Evolutionary conservation across 2,113 vertebrate species (phyloP).

Genomic region (Phoxinus phoxinus): DNA sequence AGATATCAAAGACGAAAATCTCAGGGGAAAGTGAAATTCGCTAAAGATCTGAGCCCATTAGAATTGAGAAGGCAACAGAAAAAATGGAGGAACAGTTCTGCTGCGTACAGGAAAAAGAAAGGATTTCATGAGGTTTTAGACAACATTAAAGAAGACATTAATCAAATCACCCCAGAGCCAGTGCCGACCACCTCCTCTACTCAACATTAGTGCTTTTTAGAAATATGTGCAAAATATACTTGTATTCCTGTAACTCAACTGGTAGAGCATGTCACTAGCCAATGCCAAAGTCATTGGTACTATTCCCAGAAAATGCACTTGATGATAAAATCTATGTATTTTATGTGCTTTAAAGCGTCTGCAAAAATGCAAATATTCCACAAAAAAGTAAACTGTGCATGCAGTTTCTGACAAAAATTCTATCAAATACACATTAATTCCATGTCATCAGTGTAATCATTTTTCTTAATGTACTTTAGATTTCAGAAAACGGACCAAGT

Average conservation of each 20-base stretch:
- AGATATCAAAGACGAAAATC: constrained; percentile 46
- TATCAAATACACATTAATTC: background rate
- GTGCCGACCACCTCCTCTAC: background rate
- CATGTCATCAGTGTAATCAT: background rate
- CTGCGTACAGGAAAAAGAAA: constrained; percentile 25
- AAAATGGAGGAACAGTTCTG: constrained; percentile 32
- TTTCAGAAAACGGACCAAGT: background rate
- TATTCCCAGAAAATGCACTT: background rate
- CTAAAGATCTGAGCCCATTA: constrained; percentile 33
- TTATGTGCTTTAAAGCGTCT: background rate
- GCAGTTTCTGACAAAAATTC: background rate
- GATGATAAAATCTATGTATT: background rate
- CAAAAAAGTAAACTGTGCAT: background rate
- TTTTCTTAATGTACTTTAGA: background rate
- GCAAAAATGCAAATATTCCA: background rate
- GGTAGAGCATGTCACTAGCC: background rate
- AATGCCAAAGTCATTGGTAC: background rate
- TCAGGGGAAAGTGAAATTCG: constrained; percentile 36
- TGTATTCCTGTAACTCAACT: background rate
- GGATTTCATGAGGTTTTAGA: constrained; percentile 14
- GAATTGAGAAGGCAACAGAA: constrained; percentile 33
- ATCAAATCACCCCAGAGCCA: background rate
- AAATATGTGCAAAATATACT: background rate
- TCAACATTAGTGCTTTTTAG: constrained; percentile 11
- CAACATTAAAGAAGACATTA: constrained; percentile 36